Evolutionary conservation across 1,140 invertebrate genomes (phyloP), one percentile per base, ranked within the genome.

Genomic region (Probaryconus sp.): DNA sequence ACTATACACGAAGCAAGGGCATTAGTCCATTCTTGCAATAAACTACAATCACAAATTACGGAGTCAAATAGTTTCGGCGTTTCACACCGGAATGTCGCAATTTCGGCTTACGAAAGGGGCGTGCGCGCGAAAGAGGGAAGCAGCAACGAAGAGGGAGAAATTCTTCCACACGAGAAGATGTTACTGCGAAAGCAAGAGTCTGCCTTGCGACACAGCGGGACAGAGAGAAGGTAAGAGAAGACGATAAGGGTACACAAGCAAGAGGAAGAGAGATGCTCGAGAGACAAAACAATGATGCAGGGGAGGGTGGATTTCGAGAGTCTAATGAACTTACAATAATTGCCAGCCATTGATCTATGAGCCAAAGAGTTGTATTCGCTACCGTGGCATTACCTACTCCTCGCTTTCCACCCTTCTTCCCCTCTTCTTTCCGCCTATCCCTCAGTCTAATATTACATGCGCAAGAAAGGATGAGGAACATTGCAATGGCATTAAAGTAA

Each of bases 1-100:
- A 48, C 42, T 72, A 14, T 67, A 69, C 51, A 47, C 55, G 51
- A 48, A 61, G 30, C 53, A 33, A 48, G 42, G 43, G 60, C 77
- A 79, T 79, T 83, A 83, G 85, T 87, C 84, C 83, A 85, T 86
- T 78, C 81, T 79, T 77, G 82, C 85, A 85, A 87, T 87, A 87
- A 88, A 87, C 84, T 86, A 87, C 85, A 85, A 87, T 88, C 85
- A 86, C 86, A 87, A 88, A 87, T 88, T 88, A 87, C 86, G 53
- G 83, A 87, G 84, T 87, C 85, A 81, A 88, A 88, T 87, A 88
- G 86, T 88, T 88, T 85, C 82, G 83, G 85, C 85, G 82, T 85
- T 85, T 85, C 82, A 78, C 83, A 78, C 65, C 84, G 85, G 86
- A 88, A 88, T 88, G 86, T 87, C 86, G 86, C 86, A 88, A 88